Evolutionary conservation across 2,797 vertebrate genomes (phyloP), one percentile per base, ranked within the genome.

Genomic region (Mus spretus): DNA sequence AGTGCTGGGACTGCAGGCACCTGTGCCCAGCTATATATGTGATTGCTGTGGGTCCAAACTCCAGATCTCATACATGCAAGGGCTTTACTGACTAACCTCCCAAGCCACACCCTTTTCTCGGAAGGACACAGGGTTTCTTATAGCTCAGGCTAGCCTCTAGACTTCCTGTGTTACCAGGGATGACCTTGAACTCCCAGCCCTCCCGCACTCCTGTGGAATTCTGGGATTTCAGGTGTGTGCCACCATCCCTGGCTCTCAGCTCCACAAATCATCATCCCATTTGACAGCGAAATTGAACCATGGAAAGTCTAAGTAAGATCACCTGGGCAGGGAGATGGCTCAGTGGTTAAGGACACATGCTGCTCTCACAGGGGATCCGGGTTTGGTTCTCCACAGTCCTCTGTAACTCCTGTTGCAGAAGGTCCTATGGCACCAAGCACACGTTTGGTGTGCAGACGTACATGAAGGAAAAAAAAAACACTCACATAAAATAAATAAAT

Each of bases 291-390:
- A 65, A 59, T 7, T 26, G 91, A 84, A 59, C 37, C 75, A 61
- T 15, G 17, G 70, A 37, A 22, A 83, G 34, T 31, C 86, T 53
- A 84, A 77, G 34, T 53, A 31, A 95, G 53, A 28, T 93, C 57
- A 24, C 61, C 26, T 1, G 63, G 59, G 55, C 24, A 19, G 15
- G 37, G 81, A 17, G 13, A 44, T 31, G 37, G 24, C 57, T 83
- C 81, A 44, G 37, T 83, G 37, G 57, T 44, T 65, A 84, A 34
- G 61, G 13, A 47, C 40, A 20, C 61, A 22, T 47, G 61, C 19
- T 84, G 61, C 40, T 22, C 44, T 34, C 14, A 8, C 17, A 50
- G 40, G 50, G 61, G 28, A 50, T 17, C 61, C 11, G 10, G 61
- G 28, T 84, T 22, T 11, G 17, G 61, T 65, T 22, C 19, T 47